Evolutionary conservation across 2,113 vertebrate species (phyloP).

Genomic region (Plecotus auritus): DNA sequence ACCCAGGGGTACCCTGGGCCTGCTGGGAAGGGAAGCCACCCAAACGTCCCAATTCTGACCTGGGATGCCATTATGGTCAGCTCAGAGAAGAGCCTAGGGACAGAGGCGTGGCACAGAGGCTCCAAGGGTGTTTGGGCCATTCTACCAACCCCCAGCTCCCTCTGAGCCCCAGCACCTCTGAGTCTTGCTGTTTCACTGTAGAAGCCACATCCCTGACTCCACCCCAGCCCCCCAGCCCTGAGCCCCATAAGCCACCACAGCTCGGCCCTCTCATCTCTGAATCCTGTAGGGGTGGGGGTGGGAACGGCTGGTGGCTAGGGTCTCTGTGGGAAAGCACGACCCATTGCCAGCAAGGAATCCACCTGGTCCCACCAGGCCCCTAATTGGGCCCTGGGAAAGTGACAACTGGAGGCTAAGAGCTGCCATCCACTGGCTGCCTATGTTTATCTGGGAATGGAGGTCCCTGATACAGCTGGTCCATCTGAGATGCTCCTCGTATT

Average conservation of each 20-base stretch:
- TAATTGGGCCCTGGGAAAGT: neutral
- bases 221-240: rapidly evolving
- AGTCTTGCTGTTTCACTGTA: no score
- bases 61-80: rapidly evolving
- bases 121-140: rapidly evolving
- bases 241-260: neutral
- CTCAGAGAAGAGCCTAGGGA: neutral
- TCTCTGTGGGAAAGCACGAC: neutral
- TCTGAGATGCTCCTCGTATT: rapidly evolving
- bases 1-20: neutral
- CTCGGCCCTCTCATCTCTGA: neutral
- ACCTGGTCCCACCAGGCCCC: neutral
- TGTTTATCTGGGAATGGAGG: neutral
- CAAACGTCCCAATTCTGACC: neutral
- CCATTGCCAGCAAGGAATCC: neutral
- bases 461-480: neutral
- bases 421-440: neutral
- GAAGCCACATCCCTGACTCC: neutral
- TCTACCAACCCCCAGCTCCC: neutral
- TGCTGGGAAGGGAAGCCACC: neutral
- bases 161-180: neutral
- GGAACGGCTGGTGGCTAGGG: no score
- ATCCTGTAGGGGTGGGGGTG: neutral
- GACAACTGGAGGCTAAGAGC: neutral
- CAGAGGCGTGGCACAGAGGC: no score